Evolutionary conservation across 2,888 invertebrate genomes (phyloP).

Genomic region (Clunio marinus): DNA sequence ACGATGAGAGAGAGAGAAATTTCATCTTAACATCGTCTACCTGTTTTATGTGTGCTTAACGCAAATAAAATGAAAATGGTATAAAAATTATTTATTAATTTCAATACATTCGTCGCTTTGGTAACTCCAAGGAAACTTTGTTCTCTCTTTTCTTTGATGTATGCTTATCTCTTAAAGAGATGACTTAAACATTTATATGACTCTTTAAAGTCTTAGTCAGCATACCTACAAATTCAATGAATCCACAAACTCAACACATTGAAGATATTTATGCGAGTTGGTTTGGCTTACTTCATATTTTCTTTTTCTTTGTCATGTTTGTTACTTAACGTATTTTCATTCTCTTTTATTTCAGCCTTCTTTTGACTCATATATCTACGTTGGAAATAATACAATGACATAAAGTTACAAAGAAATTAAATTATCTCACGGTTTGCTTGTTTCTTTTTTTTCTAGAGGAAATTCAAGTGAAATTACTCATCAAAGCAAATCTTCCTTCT

Average conservation of each 20-base stretch:
- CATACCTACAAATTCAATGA: not conserved
- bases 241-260: slow-evolving; percentile 1
- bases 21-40: slow-evolving; percentile 22
- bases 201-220: not conserved
- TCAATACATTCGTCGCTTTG: slow-evolving; percentile 22
- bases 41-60: slow-evolving; percentile 21
- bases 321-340: slow-evolving; percentile 34
- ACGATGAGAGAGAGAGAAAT: slow-evolving; percentile 31
- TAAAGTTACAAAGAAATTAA: slow-evolving; percentile 32
- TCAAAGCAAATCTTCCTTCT: slow-evolving; percentile 19
- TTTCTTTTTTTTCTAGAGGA: not conserved
- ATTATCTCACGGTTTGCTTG: slow-evolving; percentile 27
- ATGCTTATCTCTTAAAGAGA: slow-evolving; percentile 17
- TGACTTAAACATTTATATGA: too few relatives aligned
- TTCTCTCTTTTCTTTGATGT: slow-evolving; percentile 1
- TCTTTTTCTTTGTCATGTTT: slow-evolving; percentile 12
- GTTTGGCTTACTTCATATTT: slow-evolving; percentile 19
- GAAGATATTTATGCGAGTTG: slow-evolving; percentile 6
- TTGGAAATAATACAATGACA: slow-evolving; percentile 9
- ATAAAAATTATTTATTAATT: slow-evolving; percentile 38
- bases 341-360: slow-evolving; percentile 1
- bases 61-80: not conserved
- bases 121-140: not conserved
- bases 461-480: slow-evolving; percentile 28
- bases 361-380: not conserved